Evolutionary conservation across 2,797 vertebrate species (phyloP).

Genomic region (Labeo calbasu): DNA sequence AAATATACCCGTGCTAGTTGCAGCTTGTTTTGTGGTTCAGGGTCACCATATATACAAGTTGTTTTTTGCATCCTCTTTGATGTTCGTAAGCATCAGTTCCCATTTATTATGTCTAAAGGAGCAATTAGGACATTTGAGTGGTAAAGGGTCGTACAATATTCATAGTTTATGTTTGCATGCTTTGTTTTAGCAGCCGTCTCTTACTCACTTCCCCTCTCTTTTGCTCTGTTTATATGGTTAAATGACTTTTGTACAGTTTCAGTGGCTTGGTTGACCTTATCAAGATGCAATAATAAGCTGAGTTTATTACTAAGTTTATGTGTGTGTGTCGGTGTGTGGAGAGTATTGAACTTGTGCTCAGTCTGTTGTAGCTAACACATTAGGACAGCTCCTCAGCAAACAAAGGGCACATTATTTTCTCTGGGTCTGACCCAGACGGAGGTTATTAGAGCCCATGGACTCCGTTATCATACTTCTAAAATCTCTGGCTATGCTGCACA

Average conservation of each 20-base stretch:
- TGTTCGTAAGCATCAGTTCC: not conserved
- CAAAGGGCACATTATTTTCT: slow-evolving; percentile 42
- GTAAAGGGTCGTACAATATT: not conserved
- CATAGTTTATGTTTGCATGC: not conserved
- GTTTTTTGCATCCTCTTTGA: not conserved
- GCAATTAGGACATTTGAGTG: not conserved
- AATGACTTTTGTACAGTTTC: slow-evolving; percentile 44
- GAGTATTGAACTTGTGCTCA: slow-evolving; percentile 37
- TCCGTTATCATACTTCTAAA: slow-evolving; percentile 12
- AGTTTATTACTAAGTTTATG: slow-evolving; percentile 31
- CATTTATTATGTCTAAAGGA: not conserved
- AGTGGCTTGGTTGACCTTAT: slow-evolving; percentile 50
- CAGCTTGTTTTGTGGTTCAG: too few relatives aligned
- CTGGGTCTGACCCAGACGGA: slow-evolving; percentile 11
- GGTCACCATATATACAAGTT: not conserved
- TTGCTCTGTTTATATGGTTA: slow-evolving; percentile 28
- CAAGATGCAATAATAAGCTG: slow-evolving; percentile 42
- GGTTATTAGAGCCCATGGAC: slow-evolving; percentile 40
- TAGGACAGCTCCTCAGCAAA: slow-evolving; percentile 31
- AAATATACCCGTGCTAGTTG: too few relatives aligned
- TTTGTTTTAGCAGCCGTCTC: not conserved
- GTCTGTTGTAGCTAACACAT: slow-evolving; percentile 41
- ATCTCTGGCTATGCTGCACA: slow-evolving; percentile 10
- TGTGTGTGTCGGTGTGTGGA: slow-evolving; percentile 37
- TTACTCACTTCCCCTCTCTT: not conserved